Evolutionary conservation across 2,888 invertebrate species (phyloP).

Genomic region (Caenorhabditis zanzibari): DNA sequence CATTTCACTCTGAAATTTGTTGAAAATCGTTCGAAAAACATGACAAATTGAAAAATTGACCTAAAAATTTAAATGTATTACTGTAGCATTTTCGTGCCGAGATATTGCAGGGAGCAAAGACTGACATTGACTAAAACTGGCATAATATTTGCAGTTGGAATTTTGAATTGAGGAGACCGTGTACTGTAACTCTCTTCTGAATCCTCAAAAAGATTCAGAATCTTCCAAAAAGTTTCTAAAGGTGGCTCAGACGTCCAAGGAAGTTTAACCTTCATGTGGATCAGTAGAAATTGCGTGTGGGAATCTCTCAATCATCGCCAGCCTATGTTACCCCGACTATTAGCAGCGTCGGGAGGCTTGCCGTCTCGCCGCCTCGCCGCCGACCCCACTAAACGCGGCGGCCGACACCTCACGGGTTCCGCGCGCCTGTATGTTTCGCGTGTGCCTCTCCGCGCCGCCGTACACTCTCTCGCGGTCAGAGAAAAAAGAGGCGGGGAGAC

Average conservation of each 20-base stretch:
- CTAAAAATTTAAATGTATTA: no score
- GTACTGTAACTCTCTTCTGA: no score
- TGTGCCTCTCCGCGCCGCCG: constrained; percentile 41
- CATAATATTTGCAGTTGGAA: no score
- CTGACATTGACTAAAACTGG: no score
- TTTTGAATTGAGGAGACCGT: no score
- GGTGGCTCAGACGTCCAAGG: constrained; percentile 71
- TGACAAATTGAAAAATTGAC: no score
- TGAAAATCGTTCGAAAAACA: no score
- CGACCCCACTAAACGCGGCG: constrained; percentile 12
- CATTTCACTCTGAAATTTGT: no score
- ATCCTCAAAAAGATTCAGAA: constrained; percentile 19
- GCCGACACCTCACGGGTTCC: constrained; percentile 49
- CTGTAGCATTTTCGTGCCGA: no score
- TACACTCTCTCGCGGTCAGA: constrained; percentile 55
- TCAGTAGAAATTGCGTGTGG: constrained; percentile 69
- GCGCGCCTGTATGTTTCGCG: constrained; percentile 43
- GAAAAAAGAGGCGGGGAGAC: neutral
- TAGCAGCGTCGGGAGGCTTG: constrained; percentile 62
- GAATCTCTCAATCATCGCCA: constrained; percentile 67
- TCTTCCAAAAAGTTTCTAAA: constrained; percentile 4
- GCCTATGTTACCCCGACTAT: constrained; percentile 53
- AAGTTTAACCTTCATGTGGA: constrained; percentile 63
- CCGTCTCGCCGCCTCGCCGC: neutral
- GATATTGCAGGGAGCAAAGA: no score